Percentiles rank a stretch among this genome's conserved stretches.
Evolutionary conservation across 2,113 vertebrate species (phyloP).

Genomic region (Lamprotornis superbus): DNA sequence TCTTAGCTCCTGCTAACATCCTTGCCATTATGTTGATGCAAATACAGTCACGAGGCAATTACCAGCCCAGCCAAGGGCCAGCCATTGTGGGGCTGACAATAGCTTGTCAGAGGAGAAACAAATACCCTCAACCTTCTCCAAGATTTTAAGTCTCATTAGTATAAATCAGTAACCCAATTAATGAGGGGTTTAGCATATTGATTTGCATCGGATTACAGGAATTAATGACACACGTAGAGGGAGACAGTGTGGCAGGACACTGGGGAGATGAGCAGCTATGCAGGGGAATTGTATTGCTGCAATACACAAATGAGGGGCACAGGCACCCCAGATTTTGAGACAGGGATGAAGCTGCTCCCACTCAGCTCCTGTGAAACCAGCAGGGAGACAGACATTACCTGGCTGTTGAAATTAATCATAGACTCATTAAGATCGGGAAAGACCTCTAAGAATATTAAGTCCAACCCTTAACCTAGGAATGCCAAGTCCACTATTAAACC

Average conservation of each 20-base stretch:
- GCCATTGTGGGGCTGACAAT: conserved; percentile 44
- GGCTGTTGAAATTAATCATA: background rate
- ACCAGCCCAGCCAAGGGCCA: conserved; percentile 13
- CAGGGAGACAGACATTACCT: background rate
- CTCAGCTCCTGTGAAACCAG: fast-evolving
- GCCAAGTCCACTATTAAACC: background rate
- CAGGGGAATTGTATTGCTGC: background rate
- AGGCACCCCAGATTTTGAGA: background rate
- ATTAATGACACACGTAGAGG: background rate
- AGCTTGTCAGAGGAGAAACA: background rate
- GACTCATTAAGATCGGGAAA: background rate
- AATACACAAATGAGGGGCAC: background rate
- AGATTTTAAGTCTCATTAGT: conserved; percentile 46
- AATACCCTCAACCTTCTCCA: conserved; percentile 20
- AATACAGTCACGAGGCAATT: conserved; percentile 35
- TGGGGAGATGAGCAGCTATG: background rate
- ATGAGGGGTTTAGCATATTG: conserved; percentile 21
- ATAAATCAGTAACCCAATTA: conserved; percentile 33
- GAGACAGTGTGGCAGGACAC: background rate
- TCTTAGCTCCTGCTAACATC: conserved; percentile 36
- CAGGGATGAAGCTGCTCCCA: background rate
- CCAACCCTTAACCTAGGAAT: background rate
- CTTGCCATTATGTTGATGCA: background rate
- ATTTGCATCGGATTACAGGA: background rate
- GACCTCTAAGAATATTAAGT: background rate